These are phyloP conservation scores for Diadumene lineata DNA, from an alignment of 92 coral and sea anemone species.

Conservation along the genomic window DNA sequence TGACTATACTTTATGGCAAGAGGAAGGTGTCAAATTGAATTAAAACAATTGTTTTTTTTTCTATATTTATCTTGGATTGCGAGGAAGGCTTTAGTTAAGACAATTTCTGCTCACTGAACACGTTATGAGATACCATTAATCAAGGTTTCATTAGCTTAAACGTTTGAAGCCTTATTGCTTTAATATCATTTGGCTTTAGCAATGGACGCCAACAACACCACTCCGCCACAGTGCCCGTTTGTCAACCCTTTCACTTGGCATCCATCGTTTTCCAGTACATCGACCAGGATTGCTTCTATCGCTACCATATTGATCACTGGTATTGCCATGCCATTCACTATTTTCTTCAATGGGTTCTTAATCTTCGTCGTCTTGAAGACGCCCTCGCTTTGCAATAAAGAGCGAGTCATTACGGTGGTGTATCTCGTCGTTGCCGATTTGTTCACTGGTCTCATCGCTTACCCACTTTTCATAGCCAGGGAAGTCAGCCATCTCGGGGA, in stretches of 20 bases:
- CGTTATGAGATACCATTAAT: too few relatives aligned
- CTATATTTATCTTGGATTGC: too few relatives aligned
- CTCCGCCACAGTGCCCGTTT: conserved; percentile 1
- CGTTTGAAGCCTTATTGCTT: too few relatives aligned
- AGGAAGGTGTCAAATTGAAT: too few relatives aligned
- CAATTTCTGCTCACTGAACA: too few relatives aligned
- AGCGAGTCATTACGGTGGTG: background rate
- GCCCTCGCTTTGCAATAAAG: background rate
- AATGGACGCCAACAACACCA: background rate
- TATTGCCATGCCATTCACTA: background rate
- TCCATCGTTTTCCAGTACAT: background rate
- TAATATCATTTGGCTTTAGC: background rate
- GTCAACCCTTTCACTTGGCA: conserved; percentile 8
- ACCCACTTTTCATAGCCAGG: background rate
- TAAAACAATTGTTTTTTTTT: too few relatives aligned
- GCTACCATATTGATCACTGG: background rate
- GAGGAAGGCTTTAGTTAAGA: too few relatives aligned
- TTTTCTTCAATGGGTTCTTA: conserved; percentile 4
- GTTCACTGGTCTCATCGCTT: conserved; percentile 9
- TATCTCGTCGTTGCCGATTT: background rate
- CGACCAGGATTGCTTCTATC: conserved; percentile 8
- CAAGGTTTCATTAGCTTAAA: too few relatives aligned
- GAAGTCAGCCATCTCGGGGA: background rate
- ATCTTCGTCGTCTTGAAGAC: background rate
- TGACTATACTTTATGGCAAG: too few relatives aligned